Base-by-base conservation (phyloP, 1,140 invertebrate species). In the Mya arenaria region DNA sequence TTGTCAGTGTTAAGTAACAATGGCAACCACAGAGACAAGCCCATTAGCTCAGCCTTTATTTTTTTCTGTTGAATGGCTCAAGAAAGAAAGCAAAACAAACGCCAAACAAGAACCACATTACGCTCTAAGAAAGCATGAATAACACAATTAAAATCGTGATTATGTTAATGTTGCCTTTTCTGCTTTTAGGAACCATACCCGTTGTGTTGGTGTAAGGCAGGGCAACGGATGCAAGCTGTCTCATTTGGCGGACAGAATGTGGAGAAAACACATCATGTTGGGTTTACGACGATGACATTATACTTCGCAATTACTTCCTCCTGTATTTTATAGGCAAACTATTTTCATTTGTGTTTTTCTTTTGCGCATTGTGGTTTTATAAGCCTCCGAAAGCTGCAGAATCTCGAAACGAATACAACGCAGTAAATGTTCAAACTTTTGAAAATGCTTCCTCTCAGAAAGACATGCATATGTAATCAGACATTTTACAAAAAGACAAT, bases 201-300 rank as follows among this genome's bases (percentile, higher is more conserved):
- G 72, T 56, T 13, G 56, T 58, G 10, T 30, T 75, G 5, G 63
- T 75, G 1, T 62, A 62, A 58, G 72, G 72, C 25, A 58, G 34
- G 36, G 56, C 58, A 23, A 63, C 72, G 39, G 72, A 75, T 25
- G 52, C 72, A 3, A 58, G 72, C 0, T 75, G 72, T 48, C n/a
- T 75, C 23, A 41, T 75, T 13, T 75, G 72, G 72, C 56, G 63
- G 41, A 75, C 72, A 28, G 72, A 75, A 34, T 75, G 72, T 25
- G 72, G 56, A 28, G 39, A 62, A 32, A 75, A 62, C 28, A 75
- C 58, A 0, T 75, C 72, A 60, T 75, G 72, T 75, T 63, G 56
- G 56, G 25, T 60, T 1, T 75, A 75, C 34, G 58, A 75, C 34
- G 63, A 52, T 30, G 48, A 39, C 19, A 32, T 34, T 1, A 48